These are phyloP conservation scores for Amazona vittata DNA, from an alignment of 2,113 vertebrate genomes.

Conservation along the genomic window DNA sequence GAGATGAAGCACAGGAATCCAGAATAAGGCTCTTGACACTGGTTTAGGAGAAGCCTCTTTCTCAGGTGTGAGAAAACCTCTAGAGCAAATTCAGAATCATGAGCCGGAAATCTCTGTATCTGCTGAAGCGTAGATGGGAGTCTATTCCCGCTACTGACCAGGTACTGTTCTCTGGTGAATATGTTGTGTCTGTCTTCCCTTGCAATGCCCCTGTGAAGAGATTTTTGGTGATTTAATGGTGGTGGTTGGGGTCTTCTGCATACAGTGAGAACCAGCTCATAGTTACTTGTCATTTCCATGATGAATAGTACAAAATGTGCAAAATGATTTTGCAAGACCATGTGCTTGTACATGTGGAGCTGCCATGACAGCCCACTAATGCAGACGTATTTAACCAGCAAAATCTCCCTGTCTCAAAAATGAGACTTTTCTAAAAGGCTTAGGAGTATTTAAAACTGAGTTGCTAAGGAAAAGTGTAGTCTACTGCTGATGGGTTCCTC, in stretches of 20 bases:
- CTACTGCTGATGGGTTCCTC: not conserved
- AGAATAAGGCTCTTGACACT: not conserved
- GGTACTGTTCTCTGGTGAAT: constrained; percentile 50
- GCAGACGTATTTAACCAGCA: not conserved
- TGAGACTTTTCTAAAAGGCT: not conserved
- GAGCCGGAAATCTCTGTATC: constrained; percentile 64
- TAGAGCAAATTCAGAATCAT: constrained; percentile 12
- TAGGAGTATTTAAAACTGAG: not conserved
- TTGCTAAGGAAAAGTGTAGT: not conserved
- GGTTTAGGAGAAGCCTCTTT: constrained; percentile 17
- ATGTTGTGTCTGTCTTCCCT: not conserved
- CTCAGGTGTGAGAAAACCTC: not conserved
- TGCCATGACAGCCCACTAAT: not conserved
- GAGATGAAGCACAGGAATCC: constrained; percentile 9
- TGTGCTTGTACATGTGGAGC: not conserved
- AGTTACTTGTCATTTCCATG: not conserved
- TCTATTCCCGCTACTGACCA: constrained; percentile 61
- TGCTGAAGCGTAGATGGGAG: constrained; percentile 72
- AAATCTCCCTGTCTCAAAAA: not conserved
- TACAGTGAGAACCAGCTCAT: not conserved
- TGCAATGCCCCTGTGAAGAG: not conserved
- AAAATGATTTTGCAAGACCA: not conserved
- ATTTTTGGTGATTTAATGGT: rapidly evolving
- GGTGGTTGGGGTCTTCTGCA: not conserved
- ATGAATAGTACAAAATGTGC: not conserved